Conservation (phyloP, 2,797 vertebrate species). For the Craterocephalus amniculus region DNA sequence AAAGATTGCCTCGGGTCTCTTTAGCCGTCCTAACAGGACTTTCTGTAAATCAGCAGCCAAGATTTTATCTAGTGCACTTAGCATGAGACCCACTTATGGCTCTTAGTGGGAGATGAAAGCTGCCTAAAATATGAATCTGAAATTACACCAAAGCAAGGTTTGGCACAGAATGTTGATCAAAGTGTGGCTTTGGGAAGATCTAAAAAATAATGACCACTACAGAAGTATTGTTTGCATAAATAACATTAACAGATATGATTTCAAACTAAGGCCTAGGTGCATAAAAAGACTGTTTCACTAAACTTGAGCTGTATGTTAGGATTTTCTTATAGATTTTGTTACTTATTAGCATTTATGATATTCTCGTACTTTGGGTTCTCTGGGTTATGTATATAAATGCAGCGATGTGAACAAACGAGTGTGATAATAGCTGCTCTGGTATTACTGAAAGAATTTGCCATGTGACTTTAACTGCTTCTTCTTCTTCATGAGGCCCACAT, state of each 20-base stretch:
- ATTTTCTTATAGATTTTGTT: not conserved
- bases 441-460: not conserved
- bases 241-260: not conserved
- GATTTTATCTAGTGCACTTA: constrained; percentile 68
- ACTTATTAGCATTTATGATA: too few relatives aligned
- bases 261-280: not conserved
- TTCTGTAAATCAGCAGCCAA: constrained; percentile 63
- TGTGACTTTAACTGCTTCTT: not conserved
- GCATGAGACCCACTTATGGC: constrained; percentile 58
- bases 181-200: not conserved
- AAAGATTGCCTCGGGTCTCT: constrained; percentile 45
- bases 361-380: not conserved
- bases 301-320: not conserved
- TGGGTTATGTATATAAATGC: not conserved
- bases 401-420: too few relatives aligned
- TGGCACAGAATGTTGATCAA: not conserved
- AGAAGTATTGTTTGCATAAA: not conserved
- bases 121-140: constrained; percentile 35
- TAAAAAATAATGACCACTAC: not conserved
- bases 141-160: constrained; percentile 23
- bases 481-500: not conserved
- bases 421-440: too few relatives aligned
- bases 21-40: constrained; percentile 51
- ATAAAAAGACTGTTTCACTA: not conserved
- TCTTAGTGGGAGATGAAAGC: constrained; percentile 58